These are phyloP conservation scores for Parus major DNA, from an alignment of 2,113 vertebrate species.

Conservation along the genomic window DNA sequence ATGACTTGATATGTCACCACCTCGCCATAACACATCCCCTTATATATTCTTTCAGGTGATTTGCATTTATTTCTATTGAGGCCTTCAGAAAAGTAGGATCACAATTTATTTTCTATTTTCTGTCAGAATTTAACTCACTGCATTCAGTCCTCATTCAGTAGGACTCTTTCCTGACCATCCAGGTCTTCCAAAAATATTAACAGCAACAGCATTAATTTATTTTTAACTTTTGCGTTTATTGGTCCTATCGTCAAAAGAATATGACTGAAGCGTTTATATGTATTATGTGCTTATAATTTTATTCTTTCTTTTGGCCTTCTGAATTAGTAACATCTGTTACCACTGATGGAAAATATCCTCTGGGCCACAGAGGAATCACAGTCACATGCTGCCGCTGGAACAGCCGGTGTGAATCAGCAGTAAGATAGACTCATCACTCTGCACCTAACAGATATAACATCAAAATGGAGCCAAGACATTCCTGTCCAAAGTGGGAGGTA, in stretches of 20 bases:
- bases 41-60: neutral
- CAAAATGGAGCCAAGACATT: slow-evolving; percentile 70
- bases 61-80: neutral
- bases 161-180: neutral
- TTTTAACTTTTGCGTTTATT: neutral
- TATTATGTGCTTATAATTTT: slow-evolving; percentile 45
- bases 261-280: slow-evolving; percentile 11
- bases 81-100: neutral
- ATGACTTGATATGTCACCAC: neutral
- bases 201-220: neutral
- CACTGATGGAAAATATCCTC: slow-evolving; percentile 69
- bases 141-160: neutral
- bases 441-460: slow-evolving; percentile 72
- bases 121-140: neutral
- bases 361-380: slow-evolving; percentile 60
- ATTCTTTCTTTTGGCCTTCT: slow-evolving; percentile 45
- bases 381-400: slow-evolving; percentile 64
- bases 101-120: neutral
- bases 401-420: slow-evolving; percentile 67
- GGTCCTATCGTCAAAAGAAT: neutral
- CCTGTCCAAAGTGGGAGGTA: slow-evolving; percentile 70
- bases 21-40: neutral
- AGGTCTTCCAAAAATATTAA: neutral
- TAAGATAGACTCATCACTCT: slow-evolving; percentile 74
- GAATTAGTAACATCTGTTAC: slow-evolving; percentile 70